A percentile compares a stretch with the other conserved stretches of the same genome.
These are phyloP conservation scores for Vultur gryphus DNA, from an alignment of 2,797 vertebrate species.

Conservation along the genomic window DNA sequence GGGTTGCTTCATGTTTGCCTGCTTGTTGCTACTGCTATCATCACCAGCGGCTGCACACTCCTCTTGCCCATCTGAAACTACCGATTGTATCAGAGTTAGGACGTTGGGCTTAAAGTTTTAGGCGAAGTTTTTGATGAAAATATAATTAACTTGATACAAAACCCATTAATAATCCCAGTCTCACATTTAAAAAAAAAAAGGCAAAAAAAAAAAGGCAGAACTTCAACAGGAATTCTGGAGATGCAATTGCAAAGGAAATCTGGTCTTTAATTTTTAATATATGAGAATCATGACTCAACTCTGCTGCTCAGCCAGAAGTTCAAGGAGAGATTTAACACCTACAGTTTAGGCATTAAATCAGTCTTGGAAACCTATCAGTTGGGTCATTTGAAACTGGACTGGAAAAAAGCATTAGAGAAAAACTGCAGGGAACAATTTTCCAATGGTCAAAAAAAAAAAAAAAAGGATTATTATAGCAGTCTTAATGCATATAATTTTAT, in stretches of 20 bases:
- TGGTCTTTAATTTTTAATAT: slow-evolving; percentile 1
- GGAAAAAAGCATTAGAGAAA: not conserved
- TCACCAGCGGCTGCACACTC: not conserved
- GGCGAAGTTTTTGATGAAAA: not conserved
- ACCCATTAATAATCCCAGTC: not conserved
- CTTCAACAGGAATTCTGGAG: not conserved
- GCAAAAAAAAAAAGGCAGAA: not conserved
- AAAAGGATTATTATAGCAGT: not conserved
- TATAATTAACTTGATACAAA: not conserved
- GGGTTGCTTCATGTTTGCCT: not conserved
- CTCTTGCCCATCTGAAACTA: not conserved
- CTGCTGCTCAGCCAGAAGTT: not conserved
- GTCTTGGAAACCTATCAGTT: not conserved
- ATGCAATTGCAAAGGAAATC: not conserved
- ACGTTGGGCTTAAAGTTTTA: not conserved
- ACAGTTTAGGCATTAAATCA: not conserved
- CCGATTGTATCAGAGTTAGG: rapidly evolving
- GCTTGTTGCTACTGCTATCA: not conserved
- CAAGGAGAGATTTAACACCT: not conserved
- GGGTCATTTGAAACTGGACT: not conserved
- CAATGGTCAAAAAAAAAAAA: not conserved
- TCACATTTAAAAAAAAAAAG: not conserved
- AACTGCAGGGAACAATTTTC: not conserved
- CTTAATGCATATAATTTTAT: not conserved
- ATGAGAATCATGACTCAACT: not conserved